phyloP scores from a whole-genome alignment of 2,113 vertebrate species.

The Tragelaphus imberbis region DNA sequence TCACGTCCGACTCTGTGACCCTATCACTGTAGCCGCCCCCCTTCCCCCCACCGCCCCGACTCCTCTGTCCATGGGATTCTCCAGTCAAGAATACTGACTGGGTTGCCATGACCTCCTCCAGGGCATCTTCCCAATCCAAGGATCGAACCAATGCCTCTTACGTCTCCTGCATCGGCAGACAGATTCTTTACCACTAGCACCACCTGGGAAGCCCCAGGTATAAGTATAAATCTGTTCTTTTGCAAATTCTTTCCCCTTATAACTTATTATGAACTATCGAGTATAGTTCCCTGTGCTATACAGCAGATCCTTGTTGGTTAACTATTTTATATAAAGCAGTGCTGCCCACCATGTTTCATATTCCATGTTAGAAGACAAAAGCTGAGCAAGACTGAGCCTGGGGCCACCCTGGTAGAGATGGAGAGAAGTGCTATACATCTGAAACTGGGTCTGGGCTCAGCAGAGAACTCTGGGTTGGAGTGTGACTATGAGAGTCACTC shows the following conservation, averaged over 20 bases:
- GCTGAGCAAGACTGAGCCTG: no score
- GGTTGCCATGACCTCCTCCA: not conserved
- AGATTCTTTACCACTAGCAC: not conserved
- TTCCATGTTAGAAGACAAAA: not conserved
- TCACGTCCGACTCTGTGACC: not conserved
- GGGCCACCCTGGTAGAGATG: not conserved
- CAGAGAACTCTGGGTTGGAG: not conserved
- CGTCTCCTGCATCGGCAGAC: rapidly evolving
- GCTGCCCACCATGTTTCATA: not conserved
- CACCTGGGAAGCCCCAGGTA: not conserved
- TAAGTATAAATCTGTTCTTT: not conserved
- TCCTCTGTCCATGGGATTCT: not conserved
- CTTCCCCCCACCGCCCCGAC: rapidly evolving
- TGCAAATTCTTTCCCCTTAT: not conserved
- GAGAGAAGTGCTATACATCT: not conserved
- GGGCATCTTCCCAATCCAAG: not conserved
- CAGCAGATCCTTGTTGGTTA: not conserved
- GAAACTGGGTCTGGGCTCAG: not conserved
- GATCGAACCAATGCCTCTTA: not conserved
- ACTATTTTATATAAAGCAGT: not conserved
- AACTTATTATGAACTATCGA: not conserved
- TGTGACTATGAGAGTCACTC: not conserved
- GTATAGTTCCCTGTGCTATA: not conserved
- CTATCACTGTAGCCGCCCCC: rapidly evolving
- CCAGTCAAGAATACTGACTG: not conserved